Base-by-base conservation (phyloP, 53 echinoderm and acorn worm genomes). In the Actinopyga echinites region DNA sequence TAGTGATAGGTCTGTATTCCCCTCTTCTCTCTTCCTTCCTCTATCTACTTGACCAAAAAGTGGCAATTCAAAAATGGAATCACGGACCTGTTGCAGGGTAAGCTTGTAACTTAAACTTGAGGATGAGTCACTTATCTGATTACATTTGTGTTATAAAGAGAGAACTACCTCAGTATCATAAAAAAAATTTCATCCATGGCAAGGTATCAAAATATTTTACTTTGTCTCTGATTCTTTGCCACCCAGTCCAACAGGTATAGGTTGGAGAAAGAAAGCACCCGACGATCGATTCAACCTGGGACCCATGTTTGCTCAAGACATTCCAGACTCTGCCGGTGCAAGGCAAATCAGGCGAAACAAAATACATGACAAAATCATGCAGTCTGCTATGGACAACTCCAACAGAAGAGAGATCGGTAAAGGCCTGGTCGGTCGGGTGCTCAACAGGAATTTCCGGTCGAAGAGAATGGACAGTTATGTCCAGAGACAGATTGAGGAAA, bases 401-500 rank as follows among this genome's bases (percentile, higher is more conserved):
- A 92, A 99, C 85, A 64, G 99, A 85, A 74, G 93, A 71, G 91
- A 94, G 84, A 92, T 92, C 20, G 94, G 99, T 30, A 99, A 99
- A 83, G 97, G 99, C 0, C 89, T 99, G 13, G 97, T 97, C n/a
- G 99, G 99, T 19, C 77, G 94, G 80, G 92, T 94, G 49, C 85
- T 99, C 31, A 94, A 99, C 69, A 62, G 94, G 49, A 87, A 88
- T 29, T 99, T 95, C 42, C 80, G 89, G 74, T 92, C 94, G 1
- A 79, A 87, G 29, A 57, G 99, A 69, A 95, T 99, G 92, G 99
- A 99, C 78, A 99, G 94, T 69, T 90, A 89, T 80, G 89, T 99
- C 61, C 86, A 95, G 84, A 90, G 92, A 57, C 99, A 92, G 86
- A 90, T 99, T 19, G 99, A 99, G 79, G 92, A 95, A 69, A 94